Conservation (phyloP, 1,140 invertebrate genomes). For the Lordiphosa mommai region DNA sequence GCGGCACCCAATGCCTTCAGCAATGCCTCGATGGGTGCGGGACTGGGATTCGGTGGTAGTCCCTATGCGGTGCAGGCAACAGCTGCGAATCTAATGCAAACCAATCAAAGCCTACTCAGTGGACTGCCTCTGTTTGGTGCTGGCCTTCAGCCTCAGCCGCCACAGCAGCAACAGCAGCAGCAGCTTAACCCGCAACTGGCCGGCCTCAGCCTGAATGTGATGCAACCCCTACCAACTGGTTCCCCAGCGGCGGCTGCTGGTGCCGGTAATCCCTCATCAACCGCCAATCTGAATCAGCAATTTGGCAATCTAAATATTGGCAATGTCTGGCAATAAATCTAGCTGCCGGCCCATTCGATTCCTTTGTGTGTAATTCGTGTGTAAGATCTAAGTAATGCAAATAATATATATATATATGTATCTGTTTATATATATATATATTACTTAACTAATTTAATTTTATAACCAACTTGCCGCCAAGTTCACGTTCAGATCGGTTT, state of each 20-base stretch:
- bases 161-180: conserved; percentile 31
- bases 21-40: conserved; percentile 56
- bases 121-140: conserved; percentile 54
- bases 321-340: conserved; percentile 79
- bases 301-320: conserved; percentile 79
- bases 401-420: conserved; percentile 16
- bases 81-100: conserved; percentile 64
- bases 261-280: conserved; percentile 37
- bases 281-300: conserved; percentile 73
- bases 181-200: conserved; percentile 39
- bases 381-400: conserved; percentile 23
- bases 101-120: conserved; percentile 67
- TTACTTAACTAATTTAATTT: conserved; percentile 49
- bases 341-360: conserved; percentile 11
- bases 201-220: conserved; percentile 56
- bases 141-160: conserved; percentile 21
- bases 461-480: conserved; percentile 33
- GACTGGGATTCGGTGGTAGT: conserved; percentile 51
- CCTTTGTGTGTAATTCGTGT: conserved; percentile 9
- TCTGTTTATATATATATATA: conserved; percentile 32
- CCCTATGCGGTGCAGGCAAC: conserved; percentile 31
- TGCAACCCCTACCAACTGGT: conserved; percentile 54
- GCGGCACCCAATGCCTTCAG: conserved; percentile 75
- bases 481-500: conserved; percentile 36
- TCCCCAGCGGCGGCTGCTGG: conserved; percentile 24